Conservation (phyloP, 1,140 invertebrate genomes). For the Episyrphus balteatus region DNA sequence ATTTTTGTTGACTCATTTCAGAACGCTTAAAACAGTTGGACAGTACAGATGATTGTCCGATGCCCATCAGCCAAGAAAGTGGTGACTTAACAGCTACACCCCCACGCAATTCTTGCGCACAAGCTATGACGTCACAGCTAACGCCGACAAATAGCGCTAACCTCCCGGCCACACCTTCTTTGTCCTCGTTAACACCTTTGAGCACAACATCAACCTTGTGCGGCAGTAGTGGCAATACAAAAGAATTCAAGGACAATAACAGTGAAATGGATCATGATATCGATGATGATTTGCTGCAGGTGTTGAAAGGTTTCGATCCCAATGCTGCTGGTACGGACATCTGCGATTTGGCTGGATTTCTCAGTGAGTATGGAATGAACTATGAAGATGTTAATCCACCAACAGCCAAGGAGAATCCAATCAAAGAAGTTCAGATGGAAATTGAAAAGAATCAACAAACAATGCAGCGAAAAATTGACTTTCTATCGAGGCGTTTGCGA, state of each 20-base stretch:
- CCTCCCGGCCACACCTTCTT: neutral
- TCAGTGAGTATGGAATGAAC: slow-evolving; percentile 23
- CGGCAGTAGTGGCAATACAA: slow-evolving; percentile 5
- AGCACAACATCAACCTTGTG: slow-evolving; percentile 6
- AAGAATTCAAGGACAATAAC: slow-evolving; percentile 6
- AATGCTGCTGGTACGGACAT: slow-evolving; percentile 16
- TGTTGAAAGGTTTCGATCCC: slow-evolving; percentile 29
- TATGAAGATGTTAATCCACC: slow-evolving; percentile 12
- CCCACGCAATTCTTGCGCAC: slow-evolving; percentile 12
- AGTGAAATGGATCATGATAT: slow-evolving; percentile 31
- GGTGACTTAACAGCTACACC: slow-evolving; percentile 1
- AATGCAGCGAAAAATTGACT: slow-evolving; percentile 54
- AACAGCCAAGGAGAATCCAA: slow-evolving; percentile 6
- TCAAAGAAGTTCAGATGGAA: slow-evolving; percentile 16
- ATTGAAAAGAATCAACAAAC: slow-evolving; percentile 45
- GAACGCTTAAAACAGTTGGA: slow-evolving; percentile 31
- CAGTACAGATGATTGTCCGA: slow-evolving; percentile 11
- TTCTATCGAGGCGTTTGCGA: slow-evolving; percentile 56
- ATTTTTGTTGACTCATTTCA: slow-evolving; percentile 8
- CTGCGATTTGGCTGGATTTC: slow-evolving; percentile 24
- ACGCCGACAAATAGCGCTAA: neutral
- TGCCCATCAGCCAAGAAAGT: slow-evolving; percentile 1
- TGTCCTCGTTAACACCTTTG: slow-evolving; percentile 2
- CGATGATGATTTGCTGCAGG: slow-evolving; percentile 32
- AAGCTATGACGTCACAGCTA: neutral